Evolutionary conservation across 2,797 vertebrate genomes (phyloP).

Genomic region (Eurystomus glaucurus): DNA sequence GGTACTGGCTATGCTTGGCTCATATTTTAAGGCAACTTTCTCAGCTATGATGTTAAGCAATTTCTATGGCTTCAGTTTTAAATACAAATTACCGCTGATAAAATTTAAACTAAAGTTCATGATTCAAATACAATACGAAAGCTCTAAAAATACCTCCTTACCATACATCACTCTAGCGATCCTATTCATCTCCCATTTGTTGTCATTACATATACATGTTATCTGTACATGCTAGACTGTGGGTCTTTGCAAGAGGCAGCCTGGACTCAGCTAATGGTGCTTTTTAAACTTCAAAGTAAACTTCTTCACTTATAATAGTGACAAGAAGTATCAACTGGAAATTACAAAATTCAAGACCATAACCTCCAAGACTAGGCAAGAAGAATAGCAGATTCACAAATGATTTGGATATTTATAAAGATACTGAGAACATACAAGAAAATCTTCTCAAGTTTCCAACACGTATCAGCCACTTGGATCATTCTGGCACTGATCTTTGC

Average conservation of each 20-base stretch:
- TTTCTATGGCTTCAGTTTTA: not conserved
- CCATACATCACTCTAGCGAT: not conserved
- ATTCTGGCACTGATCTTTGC: not conserved
- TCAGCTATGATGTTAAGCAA: not conserved
- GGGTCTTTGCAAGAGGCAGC: not conserved
- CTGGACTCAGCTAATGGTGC: not conserved
- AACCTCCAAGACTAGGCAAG: not conserved
- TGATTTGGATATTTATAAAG: not conserved
- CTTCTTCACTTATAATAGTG: not conserved
- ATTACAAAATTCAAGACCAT: not conserved
- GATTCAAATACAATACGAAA: not conserved
- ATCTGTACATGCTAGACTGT: not conserved
- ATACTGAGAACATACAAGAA: not conserved
- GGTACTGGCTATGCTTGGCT: not conserved
- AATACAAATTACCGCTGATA: not conserved
- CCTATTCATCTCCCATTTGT: not conserved
- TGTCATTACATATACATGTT: fast-evolving
- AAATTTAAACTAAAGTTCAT: not conserved
- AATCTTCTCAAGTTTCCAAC: not conserved
- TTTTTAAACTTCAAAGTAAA: not conserved
- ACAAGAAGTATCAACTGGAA: not conserved
- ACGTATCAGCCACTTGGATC: not conserved
- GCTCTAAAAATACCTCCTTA: not conserved
- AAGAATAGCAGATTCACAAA: not conserved
- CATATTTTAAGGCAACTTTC: not conserved